Evolutionary conservation across 1,140 invertebrate species (phyloP).

Genomic region (Lepidotrigona ventralis): DNA sequence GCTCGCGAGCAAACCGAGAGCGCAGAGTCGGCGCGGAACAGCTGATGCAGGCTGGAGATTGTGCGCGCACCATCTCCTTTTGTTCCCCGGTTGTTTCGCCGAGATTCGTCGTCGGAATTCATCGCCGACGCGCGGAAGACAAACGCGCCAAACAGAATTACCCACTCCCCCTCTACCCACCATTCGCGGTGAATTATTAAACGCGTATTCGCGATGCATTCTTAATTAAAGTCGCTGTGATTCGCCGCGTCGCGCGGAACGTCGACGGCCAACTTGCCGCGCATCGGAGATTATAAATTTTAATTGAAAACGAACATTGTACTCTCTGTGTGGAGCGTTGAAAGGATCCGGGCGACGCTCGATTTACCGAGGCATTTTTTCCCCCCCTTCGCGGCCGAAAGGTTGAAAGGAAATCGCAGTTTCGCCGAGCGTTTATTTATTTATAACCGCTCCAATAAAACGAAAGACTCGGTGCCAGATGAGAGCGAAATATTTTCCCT

Average conservation of each 20-base stretch:
- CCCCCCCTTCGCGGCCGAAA: not conserved
- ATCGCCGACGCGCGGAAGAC: conserved; percentile 29
- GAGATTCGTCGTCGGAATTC: conserved; percentile 36
- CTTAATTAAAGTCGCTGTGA: conserved; percentile 23
- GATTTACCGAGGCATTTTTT: too few species aligned
- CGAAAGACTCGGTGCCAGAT: not conserved
- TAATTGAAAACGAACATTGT: not conserved
- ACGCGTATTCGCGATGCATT: conserved; percentile 8
- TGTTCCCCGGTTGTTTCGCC: conserved; percentile 36
- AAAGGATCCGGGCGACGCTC: too few species aligned
- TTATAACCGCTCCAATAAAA: not conserved
- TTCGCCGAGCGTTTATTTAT: not conserved
- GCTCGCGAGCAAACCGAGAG: not conserved
- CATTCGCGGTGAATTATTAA: conserved; percentile 31
- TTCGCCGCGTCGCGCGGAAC: not conserved
- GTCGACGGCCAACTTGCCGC: too few species aligned
- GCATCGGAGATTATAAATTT: not conserved
- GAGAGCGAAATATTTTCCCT: not conserved
- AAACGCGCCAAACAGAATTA: conserved; percentile 39
- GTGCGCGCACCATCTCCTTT: conserved; percentile 10
- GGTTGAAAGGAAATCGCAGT: not conserved
- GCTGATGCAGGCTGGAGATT: conserved; percentile 18
- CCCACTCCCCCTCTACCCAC: not conserved
- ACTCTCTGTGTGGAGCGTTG: too few species aligned
- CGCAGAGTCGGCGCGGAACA: not conserved